Evolutionary conservation across 2,797 vertebrate genomes (phyloP).

Genomic region (Etheostoma perlongum): DNA sequence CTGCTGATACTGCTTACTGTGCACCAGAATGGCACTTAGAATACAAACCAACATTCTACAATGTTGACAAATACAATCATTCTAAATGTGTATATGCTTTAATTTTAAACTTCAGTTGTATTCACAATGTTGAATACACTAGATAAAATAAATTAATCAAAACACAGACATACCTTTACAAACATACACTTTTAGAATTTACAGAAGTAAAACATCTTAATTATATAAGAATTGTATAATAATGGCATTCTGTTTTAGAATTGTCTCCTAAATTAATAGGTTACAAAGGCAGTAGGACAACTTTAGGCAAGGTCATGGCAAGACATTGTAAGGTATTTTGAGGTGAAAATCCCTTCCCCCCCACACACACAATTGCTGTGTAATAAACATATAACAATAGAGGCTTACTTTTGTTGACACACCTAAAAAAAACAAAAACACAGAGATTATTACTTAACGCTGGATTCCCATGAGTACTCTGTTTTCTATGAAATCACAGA

Average conservation of each 20-base stretch:
- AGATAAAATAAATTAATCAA: not conserved
- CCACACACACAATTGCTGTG: not conserved
- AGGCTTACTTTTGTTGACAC: not conserved
- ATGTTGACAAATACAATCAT: not conserved
- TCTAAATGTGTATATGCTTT: not conserved
- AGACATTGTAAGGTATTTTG: not conserved
- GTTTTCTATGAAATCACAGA: conserved; percentile 17
- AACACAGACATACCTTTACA: not conserved
- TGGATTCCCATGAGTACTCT: conserved; percentile 14
- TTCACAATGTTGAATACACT: not conserved
- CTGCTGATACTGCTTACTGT: conserved; percentile 28
- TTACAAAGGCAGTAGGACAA: not conserved
- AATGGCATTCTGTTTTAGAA: not conserved
- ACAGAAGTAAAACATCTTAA: not conserved
- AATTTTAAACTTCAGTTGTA: not conserved
- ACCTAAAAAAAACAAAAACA: conserved; percentile 3
- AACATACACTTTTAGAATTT: not conserved
- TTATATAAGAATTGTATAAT: not conserved
- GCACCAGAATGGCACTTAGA: not conserved
- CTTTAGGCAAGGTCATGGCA: not conserved
- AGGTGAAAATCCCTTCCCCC: not conserved
- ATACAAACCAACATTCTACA: not conserved
- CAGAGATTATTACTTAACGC: not conserved
- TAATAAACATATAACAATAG: not conserved
- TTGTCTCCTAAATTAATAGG: not conserved